phyloP scores from a whole-genome alignment of 2,113 vertebrate genomes.

The Mesocricetus auratus region DNA sequence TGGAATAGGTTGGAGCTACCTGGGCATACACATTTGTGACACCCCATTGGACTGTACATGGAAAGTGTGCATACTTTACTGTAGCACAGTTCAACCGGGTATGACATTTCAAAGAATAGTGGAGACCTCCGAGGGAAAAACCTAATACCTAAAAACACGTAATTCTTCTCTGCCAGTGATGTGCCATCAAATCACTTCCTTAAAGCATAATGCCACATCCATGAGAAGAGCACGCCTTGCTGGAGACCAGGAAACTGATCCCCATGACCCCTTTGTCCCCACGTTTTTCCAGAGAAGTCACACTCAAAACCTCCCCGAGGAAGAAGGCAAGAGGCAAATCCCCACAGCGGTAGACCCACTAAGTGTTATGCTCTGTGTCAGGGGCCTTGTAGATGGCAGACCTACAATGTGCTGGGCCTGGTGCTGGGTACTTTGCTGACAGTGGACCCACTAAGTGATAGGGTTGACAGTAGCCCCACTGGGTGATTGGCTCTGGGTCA shows the following conservation, averaged over 20 bases:
- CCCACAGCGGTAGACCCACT: background rate
- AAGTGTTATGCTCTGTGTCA: background rate
- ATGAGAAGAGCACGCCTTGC: background rate
- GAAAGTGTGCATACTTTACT: background rate
- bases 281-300: background rate
- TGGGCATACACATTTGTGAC: accelerated
- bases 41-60: accelerated
- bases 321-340: background rate
- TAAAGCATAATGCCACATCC: background rate
- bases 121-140: background rate
- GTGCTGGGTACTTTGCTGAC: background rate
- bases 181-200: background rate
- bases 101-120: background rate
- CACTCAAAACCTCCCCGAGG: background rate
- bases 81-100: background rate
- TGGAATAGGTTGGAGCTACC: background rate
- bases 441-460: background rate
- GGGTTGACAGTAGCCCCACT: background rate
- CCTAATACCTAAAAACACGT: background rate
- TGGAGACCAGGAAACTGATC: background rate
- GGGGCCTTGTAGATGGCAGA: background rate
- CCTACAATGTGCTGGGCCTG: background rate
- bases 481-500: background rate
- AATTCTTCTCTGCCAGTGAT: background rate
- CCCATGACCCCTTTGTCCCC: too few relatives aligned